Base-by-base conservation (phyloP, 2,888 invertebrate species). In the Drosophila suboccidentalis region DNA sequence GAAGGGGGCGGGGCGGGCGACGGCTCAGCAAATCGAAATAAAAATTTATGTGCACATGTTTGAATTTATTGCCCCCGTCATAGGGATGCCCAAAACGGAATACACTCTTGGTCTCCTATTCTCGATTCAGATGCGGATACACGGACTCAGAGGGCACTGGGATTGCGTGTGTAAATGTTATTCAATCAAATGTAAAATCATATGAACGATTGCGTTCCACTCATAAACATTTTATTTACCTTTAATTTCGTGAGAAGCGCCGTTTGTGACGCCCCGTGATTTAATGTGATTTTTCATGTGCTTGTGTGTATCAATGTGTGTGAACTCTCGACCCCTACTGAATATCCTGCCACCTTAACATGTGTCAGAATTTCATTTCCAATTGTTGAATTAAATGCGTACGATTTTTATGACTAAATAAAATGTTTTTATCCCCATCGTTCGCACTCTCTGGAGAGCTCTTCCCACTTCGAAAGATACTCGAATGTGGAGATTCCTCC, bases 41-140 rank as follows among this genome's bases (percentile, higher is more conserved):
- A 89, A 89, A 89, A 89, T 87, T 85, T 79, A 89, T 85, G 88
- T 85, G 90, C 88, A 89, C 86, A 85, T 85, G 88, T 78, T 89
- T 89, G 86, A 89, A 85, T 85, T 89, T 85, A 89, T 85, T 85
- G 86, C 86, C 80, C 70, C 46, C 19, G 32, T 32, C 38, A 57
- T 57, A 17, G 47, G 49, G 26, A 62, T 70, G 43, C 39, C 44
- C 41, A 59, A 50, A 46, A 34, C 34, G 39, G 47, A 17, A 53
- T 44, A 55, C 5, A 11, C 55, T 44, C 39, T 39, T 8, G 22
- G 8, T 49, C 36, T 46, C 10, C 29, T 29, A 29, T 8, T 3
- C 29, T 15, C 34, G 32, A 55, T 34, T 19, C 55, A 19, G 50
- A 38, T 46, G 29, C 13, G 39, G 38, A 50, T 22, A 38, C 13